Percentiles rank a stretch among this genome's conserved stretches.
Conservation (phyloP, 92 coral and sea anemone species). For the Porites evermanni region DNA sequence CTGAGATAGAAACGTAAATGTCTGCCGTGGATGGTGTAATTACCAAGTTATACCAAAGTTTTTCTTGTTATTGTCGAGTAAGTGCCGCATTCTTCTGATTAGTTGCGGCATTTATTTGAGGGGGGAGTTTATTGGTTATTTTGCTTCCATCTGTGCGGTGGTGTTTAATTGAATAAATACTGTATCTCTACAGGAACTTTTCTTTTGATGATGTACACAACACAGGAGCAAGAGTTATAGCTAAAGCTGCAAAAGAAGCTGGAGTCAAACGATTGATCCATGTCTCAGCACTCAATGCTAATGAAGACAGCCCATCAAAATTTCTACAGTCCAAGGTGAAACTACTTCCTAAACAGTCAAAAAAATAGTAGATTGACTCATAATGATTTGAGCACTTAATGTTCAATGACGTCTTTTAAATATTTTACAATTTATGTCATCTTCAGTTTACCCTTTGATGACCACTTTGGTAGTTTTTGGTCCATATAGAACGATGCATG, state of each 20-base stretch:
- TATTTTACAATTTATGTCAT: too few species aligned
- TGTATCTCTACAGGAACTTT: slow-evolving; percentile 73
- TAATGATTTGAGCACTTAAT: too few species aligned
- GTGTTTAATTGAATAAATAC: not conserved
- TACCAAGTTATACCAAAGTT: too few species aligned
- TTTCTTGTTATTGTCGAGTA: too few species aligned
- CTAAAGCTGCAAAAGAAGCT: slow-evolving; percentile 89
- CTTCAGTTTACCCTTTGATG: too few species aligned
- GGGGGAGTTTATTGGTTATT: not conserved
- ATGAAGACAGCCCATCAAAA: slow-evolving; percentile 84
- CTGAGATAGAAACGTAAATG: too few species aligned
- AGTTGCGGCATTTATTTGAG: too few species aligned
- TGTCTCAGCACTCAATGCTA: slow-evolving; percentile 94
- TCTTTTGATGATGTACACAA: slow-evolving; percentile 87
- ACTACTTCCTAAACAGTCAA: not conserved
- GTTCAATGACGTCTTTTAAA: too few species aligned
- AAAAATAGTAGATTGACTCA: not conserved
- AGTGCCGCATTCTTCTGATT: too few species aligned
- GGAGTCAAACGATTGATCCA: slow-evolving; percentile 94
- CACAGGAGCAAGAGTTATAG: slow-evolving; percentile 90
- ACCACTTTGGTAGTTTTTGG: too few species aligned
- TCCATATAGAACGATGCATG: too few species aligned
- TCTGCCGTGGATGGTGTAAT: too few species aligned
- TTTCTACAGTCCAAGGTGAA: slow-evolving; percentile 90
- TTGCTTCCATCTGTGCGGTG: not conserved